Evolutionary conservation across 2,888 invertebrate genomes (phyloP), one percentile per base, ranked within the genome.

Genomic region (Neria commutata): DNA sequence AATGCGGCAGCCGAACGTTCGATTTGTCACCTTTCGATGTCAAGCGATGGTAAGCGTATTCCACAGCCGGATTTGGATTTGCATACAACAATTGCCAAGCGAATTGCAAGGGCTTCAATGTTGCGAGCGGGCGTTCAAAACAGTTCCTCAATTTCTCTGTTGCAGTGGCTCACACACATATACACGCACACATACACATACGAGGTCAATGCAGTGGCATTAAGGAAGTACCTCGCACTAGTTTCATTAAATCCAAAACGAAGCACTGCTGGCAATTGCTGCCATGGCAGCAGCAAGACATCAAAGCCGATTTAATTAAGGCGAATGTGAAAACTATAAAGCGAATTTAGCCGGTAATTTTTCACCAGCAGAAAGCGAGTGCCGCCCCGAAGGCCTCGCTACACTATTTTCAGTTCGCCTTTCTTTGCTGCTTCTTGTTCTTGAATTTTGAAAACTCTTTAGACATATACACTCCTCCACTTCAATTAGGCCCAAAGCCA

Each of bases 11-110:
- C 37, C 42, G 49, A 19, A 54, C 37, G 26, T 49, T 56, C 45
- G 50, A 50, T 54, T 54, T 58, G 58, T 58, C 58, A 58, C 54
- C 54, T 58, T 58, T 54, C n/a, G 54, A 54, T 49, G 54, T 54
- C 58, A 58, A 54, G n/a, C 42, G 34, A 52, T 58, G 45, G 17
- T 48, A 46, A 45, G 33, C n/a, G n/a, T n/a, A n/a, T n/a, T n/a
- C n/a, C n/a, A n/a, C n/a, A n/a, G n/a, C n/a, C n/a, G 16, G 46
- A 42, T 45, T 29, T 45, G 40, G 23, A 54, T 58, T 58, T 53
- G 53, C 58, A 58, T 58, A 58, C 53, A 58, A 58, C 49, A 58
- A n/a, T n/a, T 58, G 34, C 58, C n/a, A 21, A 24, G 29, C 11
- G 17, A 45, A n/a, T 3, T 16, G 16, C 45, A 21, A 19, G 11